Conservation (phyloP, 1,140 invertebrate genomes). For the Drosophila funebris region DNA sequence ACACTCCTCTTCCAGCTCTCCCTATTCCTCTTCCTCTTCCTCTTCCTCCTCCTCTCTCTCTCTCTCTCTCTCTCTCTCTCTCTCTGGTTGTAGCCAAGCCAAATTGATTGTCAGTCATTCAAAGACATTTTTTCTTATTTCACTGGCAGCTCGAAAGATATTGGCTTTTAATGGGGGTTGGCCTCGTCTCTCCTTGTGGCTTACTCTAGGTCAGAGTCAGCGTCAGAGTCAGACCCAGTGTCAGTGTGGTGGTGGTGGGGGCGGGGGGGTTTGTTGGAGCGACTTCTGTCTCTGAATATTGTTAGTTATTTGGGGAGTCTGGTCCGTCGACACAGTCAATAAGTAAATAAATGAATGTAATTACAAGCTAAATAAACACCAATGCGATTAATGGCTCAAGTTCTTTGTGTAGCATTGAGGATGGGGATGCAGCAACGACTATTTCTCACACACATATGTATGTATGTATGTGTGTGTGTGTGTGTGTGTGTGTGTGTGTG, state of each 20-base stretch:
- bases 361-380: slow-evolving; percentile 84
- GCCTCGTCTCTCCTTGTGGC: slow-evolving; percentile 40
- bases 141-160: slow-evolving; percentile 60
- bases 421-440: too few relatives aligned
- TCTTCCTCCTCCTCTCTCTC: neutral
- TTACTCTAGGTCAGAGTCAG: slow-evolving; percentile 62
- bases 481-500: neutral
- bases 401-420: slow-evolving; percentile 1
- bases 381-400: slow-evolving; percentile 80
- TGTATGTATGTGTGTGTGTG: neutral
- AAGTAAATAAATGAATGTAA: slow-evolving; percentile 84
- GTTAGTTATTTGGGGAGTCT: slow-evolving; percentile 61
- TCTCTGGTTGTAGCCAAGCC: slow-evolving; percentile 47
- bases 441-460: neutral
- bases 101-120: slow-evolving; percentile 84
- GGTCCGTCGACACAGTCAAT: slow-evolving; percentile 75
- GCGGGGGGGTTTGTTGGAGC: neutral
- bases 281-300: slow-evolving; percentile 18
- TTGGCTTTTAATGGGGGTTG: slow-evolving; percentile 82
- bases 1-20: neutral
- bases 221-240: slow-evolving; percentile 44
- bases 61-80: neutral
- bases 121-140: slow-evolving; percentile 83
- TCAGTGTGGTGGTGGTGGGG: slow-evolving; percentile 24
- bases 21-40: neutral